phyloP scores from a whole-genome alignment of 1,140 invertebrate genomes.

The Colletes gigas region DNA sequence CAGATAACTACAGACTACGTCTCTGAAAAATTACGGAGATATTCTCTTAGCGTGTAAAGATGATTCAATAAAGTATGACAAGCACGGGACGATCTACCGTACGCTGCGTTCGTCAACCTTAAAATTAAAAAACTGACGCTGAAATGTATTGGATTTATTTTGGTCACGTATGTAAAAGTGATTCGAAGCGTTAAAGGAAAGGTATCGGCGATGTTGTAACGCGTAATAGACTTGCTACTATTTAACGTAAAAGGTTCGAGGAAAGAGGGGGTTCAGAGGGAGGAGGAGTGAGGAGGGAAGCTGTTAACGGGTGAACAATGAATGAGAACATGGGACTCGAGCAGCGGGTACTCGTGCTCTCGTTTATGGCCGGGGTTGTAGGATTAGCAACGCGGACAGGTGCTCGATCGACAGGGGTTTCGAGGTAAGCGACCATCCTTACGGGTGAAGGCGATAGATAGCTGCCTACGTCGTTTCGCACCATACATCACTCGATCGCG shows the following conservation, averaged over 20 bases:
- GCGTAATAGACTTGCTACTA: no score
- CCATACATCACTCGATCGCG: slow-evolving; percentile 63
- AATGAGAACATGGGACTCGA: slow-evolving; percentile 38
- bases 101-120: no score
- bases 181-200: no score
- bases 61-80: no score
- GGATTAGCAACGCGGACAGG: slow-evolving; percentile 57
- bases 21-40: not conserved
- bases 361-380: slow-evolving; percentile 49
- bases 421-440: not conserved
- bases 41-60: no score
- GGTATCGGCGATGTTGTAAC: no score
- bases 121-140: no score
- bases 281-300: slow-evolving; percentile 1
- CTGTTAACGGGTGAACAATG: slow-evolving; percentile 39
- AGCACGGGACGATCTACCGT: no score
- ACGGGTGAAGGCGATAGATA: slow-evolving; percentile 47
- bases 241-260: not conserved
- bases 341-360: slow-evolving; percentile 37
- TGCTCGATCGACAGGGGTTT: slow-evolving; percentile 55
- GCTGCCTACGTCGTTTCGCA: slow-evolving; percentile 57
- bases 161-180: no score
- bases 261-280: not conserved
- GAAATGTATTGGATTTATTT: no score
- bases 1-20: slow-evolving; percentile 70